A percentile compares a stretch with the other conserved stretches of the same genome.
Conservation (phyloP, 2,888 invertebrate genomes). For the Xylophagus ater region DNA sequence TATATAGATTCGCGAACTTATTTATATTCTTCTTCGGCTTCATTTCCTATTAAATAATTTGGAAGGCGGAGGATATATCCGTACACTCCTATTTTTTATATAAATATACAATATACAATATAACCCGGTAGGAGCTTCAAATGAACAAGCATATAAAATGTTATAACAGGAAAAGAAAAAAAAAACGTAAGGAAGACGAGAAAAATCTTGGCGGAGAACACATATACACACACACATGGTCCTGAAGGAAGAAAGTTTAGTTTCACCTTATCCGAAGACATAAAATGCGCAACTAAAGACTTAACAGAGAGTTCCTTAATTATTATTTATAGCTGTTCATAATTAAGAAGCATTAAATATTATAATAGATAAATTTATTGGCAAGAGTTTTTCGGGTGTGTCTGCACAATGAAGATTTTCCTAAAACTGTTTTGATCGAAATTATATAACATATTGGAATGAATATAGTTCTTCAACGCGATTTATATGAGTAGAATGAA, state of each 20-base stretch:
- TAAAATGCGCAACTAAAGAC: slow-evolving; percentile 18
- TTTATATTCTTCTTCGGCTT: slow-evolving; percentile 14
- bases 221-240: slow-evolving; percentile 19
- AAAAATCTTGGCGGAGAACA: neutral
- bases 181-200: slow-evolving; percentile 3
- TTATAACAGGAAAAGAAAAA: too few species aligned
- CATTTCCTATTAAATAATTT: slow-evolving; percentile 9
- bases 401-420: too few species aligned
- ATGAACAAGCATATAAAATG: too few species aligned
- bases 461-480: too few species aligned
- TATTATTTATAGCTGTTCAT: slow-evolving; percentile 22
- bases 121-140: too few species aligned
- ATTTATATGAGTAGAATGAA: too few species aligned
- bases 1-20: slow-evolving; percentile 10
- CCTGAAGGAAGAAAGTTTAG: slow-evolving; percentile 17
- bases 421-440: too few species aligned
- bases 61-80: too few species aligned
- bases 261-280: slow-evolving; percentile 17
- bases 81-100: slow-evolving; percentile 8
- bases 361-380: slow-evolving; percentile 14
- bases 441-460: too few species aligned
- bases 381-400: too few species aligned
- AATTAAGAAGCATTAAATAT: slow-evolving; percentile 20
- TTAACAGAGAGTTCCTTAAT: slow-evolving; percentile 23
- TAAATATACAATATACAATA: too few species aligned